Evolutionary conservation across 2,113 vertebrate genomes (phyloP), one percentile per base, ranked within the genome.

Genomic region (Canis aureus): DNA sequence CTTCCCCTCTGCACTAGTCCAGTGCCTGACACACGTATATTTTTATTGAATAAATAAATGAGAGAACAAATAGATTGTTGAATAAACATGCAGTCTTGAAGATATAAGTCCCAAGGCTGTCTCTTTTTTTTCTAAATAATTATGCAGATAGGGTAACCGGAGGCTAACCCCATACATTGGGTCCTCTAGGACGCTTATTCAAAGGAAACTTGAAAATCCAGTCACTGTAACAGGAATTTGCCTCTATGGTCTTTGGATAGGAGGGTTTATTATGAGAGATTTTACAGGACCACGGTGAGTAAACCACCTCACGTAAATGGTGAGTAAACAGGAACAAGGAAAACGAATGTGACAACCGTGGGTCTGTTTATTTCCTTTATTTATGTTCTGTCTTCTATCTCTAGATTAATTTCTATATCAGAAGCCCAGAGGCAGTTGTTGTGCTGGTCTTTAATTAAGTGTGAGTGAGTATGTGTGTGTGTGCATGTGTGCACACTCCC

Each of bases 331-430:
- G 38, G 51, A 23, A 59, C 16, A 43, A 73, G 43, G 43, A 94
- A 96, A 95, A 91, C 85, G 92, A 87, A 76, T 59, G 43, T 90
- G 95, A 80, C 93, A 84, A 25, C 16, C 4, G 1, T 0, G 3
- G 3, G 6, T 64, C 62, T 60, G 62, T 96, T 97, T 93, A 80
- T 94, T 86, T 79, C 38, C 67, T 91, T 95, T 95, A 94, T 97
- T 95, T 96, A 95, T 94, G 89, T 49, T 71, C 96, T 93, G 78
- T 91, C 86, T 89, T 95, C 82, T 91, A 49, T 67, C 84, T 92
- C 94, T 43, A 93, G 91, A 96, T 97, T 97, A 97, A 97, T 97
- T 96, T 94, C 84, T 88, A 2, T 51, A 59, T 81, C 17, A 53
- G 66, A 84, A 78, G 55, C 32, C 32, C 53, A n/a, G 62, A 88